Percentiles rank a stretch among this genome's conserved stretches.
phyloP scores from a whole-genome alignment of 2,888 invertebrate species.

The Eupithecia exiguata region DNA sequence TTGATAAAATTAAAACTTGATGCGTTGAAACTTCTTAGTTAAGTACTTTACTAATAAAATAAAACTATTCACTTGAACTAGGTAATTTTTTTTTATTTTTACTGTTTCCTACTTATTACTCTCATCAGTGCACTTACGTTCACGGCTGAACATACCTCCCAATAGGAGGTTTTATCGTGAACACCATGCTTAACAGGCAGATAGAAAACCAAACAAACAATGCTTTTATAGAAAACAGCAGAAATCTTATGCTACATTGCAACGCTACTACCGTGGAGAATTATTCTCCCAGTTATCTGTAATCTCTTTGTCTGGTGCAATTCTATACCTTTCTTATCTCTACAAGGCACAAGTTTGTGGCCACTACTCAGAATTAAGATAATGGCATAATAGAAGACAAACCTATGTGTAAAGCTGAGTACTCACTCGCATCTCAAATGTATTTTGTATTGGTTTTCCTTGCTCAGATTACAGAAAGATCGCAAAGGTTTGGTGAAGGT shows the following conservation, averaged over 20 bases:
- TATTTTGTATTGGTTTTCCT: not conserved
- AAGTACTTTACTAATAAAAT: not conserved
- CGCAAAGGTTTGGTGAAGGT: not conserved
- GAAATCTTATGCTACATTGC: not conserved
- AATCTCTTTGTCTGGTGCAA: conserved; percentile 10
- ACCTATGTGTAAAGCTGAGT: conserved; percentile 47
- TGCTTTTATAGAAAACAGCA: not conserved
- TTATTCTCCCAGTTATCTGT: not conserved
- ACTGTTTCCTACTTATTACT: too few species aligned
- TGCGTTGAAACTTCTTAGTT: not conserved
- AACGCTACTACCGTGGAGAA: not conserved
- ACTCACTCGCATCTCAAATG: conserved; percentile 31
- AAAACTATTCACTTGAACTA: not conserved
- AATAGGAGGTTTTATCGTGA: too few species aligned
- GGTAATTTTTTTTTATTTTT: too few species aligned
- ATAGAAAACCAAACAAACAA: too few species aligned
- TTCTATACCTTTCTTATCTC: conserved; percentile 43
- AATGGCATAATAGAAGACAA: conserved; percentile 54
- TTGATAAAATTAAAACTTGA: not conserved
- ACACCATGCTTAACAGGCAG: too few species aligned
- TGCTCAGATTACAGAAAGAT: not conserved
- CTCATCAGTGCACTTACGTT: too few species aligned
- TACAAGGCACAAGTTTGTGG: conserved; percentile 61
- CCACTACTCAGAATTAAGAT: conserved; percentile 60
- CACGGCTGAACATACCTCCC: too few species aligned